These are phyloP conservation scores for Mobula hypostoma DNA, from an alignment of 2,113 vertebrate genomes.

Conservation along the genomic window DNA sequence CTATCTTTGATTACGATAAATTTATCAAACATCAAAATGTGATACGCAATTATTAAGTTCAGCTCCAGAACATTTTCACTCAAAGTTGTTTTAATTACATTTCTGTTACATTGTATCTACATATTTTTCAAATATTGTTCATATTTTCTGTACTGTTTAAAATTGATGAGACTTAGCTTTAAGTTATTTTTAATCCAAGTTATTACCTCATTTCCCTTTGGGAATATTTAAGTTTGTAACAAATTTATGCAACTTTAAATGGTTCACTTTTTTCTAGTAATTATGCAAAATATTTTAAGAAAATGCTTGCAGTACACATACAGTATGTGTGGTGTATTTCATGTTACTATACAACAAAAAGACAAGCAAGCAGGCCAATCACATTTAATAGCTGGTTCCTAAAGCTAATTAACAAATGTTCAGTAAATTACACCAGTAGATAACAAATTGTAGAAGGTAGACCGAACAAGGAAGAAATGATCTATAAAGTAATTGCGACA, in stretches of 20 bases:
- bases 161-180: not conserved
- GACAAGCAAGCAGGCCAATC: too few species aligned
- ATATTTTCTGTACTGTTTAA: not conserved
- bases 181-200: not conserved
- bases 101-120: not conserved
- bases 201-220: not conserved
- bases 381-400: not conserved
- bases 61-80: not conserved
- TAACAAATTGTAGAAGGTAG: not conserved
- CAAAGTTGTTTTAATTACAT: too few species aligned
- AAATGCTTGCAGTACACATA: not conserved
- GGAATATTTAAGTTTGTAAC: not conserved
- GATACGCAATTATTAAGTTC: not conserved
- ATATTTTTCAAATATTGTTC: not conserved
- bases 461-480: not conserved
- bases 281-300: not conserved
- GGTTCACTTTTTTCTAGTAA: not conserved
- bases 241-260: slow-evolving; percentile 8
- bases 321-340: not conserved
- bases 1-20: not conserved
- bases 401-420: not conserved
- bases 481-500: not conserved
- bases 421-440: not conserved
- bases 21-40: not conserved
- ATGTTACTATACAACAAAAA: not conserved